A percentile compares a stretch with the other conserved stretches of the same genome.
These are phyloP conservation scores for Hyposoter dolosus DNA, from an alignment of 2,888 invertebrate species.

Conservation along the genomic window DNA sequence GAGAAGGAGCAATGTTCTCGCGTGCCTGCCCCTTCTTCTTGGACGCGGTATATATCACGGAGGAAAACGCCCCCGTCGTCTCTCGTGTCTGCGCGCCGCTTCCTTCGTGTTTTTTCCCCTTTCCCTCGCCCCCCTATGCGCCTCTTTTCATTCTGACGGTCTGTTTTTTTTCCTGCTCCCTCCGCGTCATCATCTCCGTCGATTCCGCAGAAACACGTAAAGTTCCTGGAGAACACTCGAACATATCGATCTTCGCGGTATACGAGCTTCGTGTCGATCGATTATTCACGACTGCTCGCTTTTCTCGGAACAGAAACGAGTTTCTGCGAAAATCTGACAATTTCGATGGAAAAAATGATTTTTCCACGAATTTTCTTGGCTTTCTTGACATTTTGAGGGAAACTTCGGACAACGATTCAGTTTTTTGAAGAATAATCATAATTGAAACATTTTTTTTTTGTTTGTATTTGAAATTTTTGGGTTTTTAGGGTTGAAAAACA, in stretches of 20 bases:
- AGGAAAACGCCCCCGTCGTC: slow-evolving; percentile 66
- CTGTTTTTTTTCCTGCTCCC: slow-evolving; percentile 15
- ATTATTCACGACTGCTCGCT: slow-evolving; percentile 46
- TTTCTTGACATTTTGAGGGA: not conserved
- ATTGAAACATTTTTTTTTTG: too few species aligned
- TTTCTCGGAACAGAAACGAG: not conserved
- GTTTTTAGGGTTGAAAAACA: too few species aligned
- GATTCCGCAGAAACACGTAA: slow-evolving; percentile 45
- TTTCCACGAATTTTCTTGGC: not conserved
- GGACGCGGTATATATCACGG: slow-evolving; percentile 51
- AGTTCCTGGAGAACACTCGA: slow-evolving; percentile 42
- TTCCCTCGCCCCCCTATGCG: not conserved
- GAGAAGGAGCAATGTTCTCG: slow-evolving; percentile 49
- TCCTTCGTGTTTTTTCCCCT: not conserved
- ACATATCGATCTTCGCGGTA: slow-evolving; percentile 47
- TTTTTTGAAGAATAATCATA: too few species aligned
- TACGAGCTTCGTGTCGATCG: slow-evolving; percentile 46
- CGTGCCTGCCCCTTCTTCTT: slow-evolving; percentile 43
- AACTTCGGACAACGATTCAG: too few species aligned
- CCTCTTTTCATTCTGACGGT: not conserved
- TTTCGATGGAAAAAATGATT: not conserved
- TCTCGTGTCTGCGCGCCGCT: slow-evolving; percentile 46
- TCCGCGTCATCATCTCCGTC: not conserved
- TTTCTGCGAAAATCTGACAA: not conserved
- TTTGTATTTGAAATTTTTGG: too few species aligned